Evolutionary conservation across 2,888 invertebrate species (phyloP).

Genomic region (Apotomis turbidana): DNA sequence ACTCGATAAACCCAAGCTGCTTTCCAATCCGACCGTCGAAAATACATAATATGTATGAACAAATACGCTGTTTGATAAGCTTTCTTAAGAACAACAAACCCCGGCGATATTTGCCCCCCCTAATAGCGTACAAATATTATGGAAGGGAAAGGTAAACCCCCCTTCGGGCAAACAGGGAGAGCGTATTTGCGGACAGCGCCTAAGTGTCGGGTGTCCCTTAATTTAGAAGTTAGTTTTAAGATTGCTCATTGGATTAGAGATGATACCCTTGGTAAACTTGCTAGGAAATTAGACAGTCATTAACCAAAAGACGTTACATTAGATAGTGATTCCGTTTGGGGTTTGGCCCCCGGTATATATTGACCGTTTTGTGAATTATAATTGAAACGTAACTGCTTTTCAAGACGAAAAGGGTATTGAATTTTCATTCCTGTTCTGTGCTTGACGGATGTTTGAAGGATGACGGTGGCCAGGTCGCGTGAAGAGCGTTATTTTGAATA

Average conservation of each 20-base stretch:
- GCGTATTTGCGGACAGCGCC: slow-evolving; percentile 39
- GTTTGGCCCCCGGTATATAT: background rate
- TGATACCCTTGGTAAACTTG: slow-evolving; percentile 12
- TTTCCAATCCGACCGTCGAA: background rate
- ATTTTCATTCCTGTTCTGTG: slow-evolving; percentile 1
- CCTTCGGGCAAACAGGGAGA: slow-evolving; percentile 34
- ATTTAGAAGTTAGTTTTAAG: slow-evolving; percentile 23
- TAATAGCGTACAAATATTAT: slow-evolving; percentile 49
- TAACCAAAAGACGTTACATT: background rate
- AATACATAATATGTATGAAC: slow-evolving; percentile 5
- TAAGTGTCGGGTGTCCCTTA: slow-evolving; percentile 3
- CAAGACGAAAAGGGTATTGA: slow-evolving; percentile 1
- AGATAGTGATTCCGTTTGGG: slow-evolving; percentile 10
- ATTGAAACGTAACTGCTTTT: slow-evolving; percentile 4
- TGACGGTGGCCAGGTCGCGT: no score
- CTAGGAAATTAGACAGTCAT: slow-evolving; percentile 1
- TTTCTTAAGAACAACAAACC: slow-evolving; percentile 30
- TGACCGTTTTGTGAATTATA: slow-evolving; percentile 5
- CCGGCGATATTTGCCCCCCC: slow-evolving; percentile 43
- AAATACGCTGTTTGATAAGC: slow-evolving; percentile 20
- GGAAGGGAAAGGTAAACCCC: slow-evolving; percentile 4
- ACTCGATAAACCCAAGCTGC: background rate
- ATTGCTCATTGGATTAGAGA: slow-evolving; percentile 6
- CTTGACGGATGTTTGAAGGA: no score
- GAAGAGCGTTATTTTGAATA: no score